phyloP scores from a whole-genome alignment of 1,140 invertebrate genomes.

The Sitodiplosis mosellana region DNA sequence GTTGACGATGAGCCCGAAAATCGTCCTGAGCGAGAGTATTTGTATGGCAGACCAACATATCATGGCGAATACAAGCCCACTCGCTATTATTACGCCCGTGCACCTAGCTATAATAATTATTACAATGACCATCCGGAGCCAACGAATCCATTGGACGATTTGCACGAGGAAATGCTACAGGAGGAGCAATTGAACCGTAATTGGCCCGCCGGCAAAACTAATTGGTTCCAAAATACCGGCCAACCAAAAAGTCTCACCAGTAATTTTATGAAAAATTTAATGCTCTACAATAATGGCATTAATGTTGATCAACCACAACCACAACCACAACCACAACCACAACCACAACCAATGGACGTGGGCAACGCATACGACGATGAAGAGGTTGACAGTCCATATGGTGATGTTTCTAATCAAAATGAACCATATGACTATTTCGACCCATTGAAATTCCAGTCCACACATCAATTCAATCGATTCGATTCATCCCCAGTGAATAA shows the following conservation, averaged over 20 bases:
- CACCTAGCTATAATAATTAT: slow-evolving; percentile 8
- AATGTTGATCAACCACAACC: slow-evolving; percentile 8
- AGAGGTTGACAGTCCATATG: slow-evolving; percentile 1
- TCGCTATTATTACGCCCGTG: slow-evolving; percentile 5
- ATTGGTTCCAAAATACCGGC: slow-evolving; percentile 21
- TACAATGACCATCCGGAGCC: slow-evolving; percentile 9
- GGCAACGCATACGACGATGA: slow-evolving; percentile 1
- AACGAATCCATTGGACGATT: slow-evolving; percentile 13
- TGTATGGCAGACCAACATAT: slow-evolving; percentile 6
- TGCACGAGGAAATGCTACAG: slow-evolving; percentile 10
- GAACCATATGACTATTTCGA: not conserved
- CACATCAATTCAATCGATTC: not conserved
- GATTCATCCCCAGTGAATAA: not conserved
- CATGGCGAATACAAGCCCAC: slow-evolving; percentile 6
- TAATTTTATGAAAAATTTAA: slow-evolving; percentile 26
- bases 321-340: no score
- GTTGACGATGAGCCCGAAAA: no score
- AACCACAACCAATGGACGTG: no score
- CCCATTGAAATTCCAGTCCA: not conserved
- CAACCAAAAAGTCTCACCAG: slow-evolving; percentile 5
- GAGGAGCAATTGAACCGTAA: slow-evolving; percentile 23
- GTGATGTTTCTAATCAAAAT: slow-evolving; percentile 1
- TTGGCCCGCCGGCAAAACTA: slow-evolving; percentile 22
- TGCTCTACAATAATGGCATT: slow-evolving; percentile 22
- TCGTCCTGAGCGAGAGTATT: not conserved